Conservation (phyloP, 2,888 invertebrate genomes). For the Agonopterix subpropinquella region DNA sequence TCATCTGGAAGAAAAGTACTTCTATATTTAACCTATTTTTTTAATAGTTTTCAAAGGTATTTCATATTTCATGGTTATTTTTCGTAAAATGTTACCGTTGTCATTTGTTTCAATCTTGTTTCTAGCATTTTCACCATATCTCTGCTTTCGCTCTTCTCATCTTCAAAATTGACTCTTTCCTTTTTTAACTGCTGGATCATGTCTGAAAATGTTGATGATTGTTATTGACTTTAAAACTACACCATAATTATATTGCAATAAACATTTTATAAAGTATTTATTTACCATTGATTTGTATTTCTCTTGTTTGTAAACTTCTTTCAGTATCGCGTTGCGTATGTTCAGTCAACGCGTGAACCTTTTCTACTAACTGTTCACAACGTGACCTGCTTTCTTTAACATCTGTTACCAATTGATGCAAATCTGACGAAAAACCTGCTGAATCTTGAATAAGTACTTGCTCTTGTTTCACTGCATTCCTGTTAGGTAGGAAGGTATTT, state of each 20-base stretch:
- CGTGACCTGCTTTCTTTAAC: slow-evolving; percentile 63
- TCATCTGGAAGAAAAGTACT: slow-evolving; percentile 35
- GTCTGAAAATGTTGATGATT: slow-evolving; percentile 40
- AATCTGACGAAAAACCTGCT: slow-evolving; percentile 62
- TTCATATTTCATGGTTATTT: not conserved
- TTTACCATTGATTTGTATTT: slow-evolving; percentile 72
- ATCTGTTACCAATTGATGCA: slow-evolving; percentile 61
- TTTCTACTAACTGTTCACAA: slow-evolving; percentile 61
- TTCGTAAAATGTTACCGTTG: slow-evolving; percentile 36
- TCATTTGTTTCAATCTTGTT: slow-evolving; percentile 76
- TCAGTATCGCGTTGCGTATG: slow-evolving; percentile 61
- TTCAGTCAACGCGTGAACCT: slow-evolving; percentile 58
- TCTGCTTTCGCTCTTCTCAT: slow-evolving; percentile 70
- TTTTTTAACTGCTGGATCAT: slow-evolving; percentile 73
- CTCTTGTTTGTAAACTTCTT: slow-evolving; percentile 66
- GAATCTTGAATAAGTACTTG: slow-evolving; percentile 66
- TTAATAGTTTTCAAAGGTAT: not conserved
- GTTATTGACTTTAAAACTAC: not conserved
- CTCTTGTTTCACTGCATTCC: slow-evolving; percentile 72
- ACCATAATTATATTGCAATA: not conserved
- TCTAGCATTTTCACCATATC: slow-evolving; percentile 73
- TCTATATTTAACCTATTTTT: no score
- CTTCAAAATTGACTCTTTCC: slow-evolving; percentile 72
- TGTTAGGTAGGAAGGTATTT: slow-evolving; percentile 13
- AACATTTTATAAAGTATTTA: not conserved